Base-by-base conservation (phyloP, 2,797 vertebrate genomes). In the Girardinus metallicus region DNA sequence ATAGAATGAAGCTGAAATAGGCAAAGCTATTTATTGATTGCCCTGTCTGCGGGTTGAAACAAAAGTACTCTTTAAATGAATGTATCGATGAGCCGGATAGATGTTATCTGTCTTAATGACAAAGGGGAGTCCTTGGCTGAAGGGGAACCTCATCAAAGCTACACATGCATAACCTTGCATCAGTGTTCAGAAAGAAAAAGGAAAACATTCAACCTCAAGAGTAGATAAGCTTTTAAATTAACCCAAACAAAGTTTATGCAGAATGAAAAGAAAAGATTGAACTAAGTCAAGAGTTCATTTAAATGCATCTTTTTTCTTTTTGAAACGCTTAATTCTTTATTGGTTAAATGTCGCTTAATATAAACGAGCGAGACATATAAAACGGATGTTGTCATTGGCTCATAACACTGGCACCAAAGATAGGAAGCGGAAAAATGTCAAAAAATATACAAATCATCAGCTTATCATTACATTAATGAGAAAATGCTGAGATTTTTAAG, bases 51-150 rank as follows among this genome's bases (percentile, higher is more conserved):
- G 86, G 83, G 83, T 85, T 88, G 88, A 94, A 93, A 93, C 91
- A 94, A 91, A 92, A 92, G 93, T 78, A 86, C 89, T 79, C 83
- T 86, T 92, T 92, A 88, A 89, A 94, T 84, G 73, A 89, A 92
- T 80, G 89, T 76, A 91, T 88, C 76, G 76, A 91, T 87, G 89
- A 86, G 77, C 83, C 57, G 77, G 75, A 91, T 85, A 91, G 91
- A 92, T 91, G 89, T 89, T 91, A 94, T 94, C 90, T 85, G 74
- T 92, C 93, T 92, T 92, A 87, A 92, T 92, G 93, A 94, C 89
- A 90, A 88, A 92, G 76, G 77, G 84, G 83, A 92, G 92, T 87
- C 90, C 89, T 92, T 92, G 91, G 90, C 79, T 90, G 87, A 89
- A 90, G 90, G 91, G 85, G 89, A 91, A 89, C 86, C 89, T 93